Base-by-base conservation (phyloP, 1,140 invertebrate species). In the Dryas iulia region DNA sequence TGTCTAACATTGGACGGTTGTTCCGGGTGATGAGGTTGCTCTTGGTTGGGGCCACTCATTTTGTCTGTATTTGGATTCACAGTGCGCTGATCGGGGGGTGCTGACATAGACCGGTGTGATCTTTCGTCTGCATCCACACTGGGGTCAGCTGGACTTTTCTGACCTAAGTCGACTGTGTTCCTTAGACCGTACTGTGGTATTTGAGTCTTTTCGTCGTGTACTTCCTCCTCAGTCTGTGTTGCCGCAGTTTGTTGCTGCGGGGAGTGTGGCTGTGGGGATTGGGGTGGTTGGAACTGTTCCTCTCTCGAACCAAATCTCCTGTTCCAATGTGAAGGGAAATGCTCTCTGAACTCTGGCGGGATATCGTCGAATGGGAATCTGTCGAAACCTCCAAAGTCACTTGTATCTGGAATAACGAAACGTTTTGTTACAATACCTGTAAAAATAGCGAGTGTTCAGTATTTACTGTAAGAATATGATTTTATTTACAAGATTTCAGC, bases 101-200 rank as follows among this genome's bases (percentile, higher is more conserved):
- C 95, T 71, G 95, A 96, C 94, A 94, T 94, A 61, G 94, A 94
- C 74, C 95, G 88, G 68, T 95, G 94, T 21, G 89, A 92, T 59
- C 95, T 93, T 66, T 93, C 93, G 69, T 93, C 91, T 30, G 70
- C 92, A 92, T 93, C 90, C 30, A 91, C 66, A 67, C 87, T 92
- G 53, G 93, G 92, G 56, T 93, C 89, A 14, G 87, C 90, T 60
- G 92, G 91, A 64, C 94, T 94, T 83, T 95, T 95, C 59, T 95
- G 94, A 33, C 95, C 95, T 79, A 96, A 94, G 79, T 96, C 96
- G 54, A 96, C 94, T 10, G 96, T 96, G 71, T 96, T 96, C 61
- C 96, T 94, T 33, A 95, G 77, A 33, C 94, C 94, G 93, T 95
- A 94, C 72, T 96, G 95, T 62, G 94, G 94, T 12, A 96, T 87